A percentile compares a stretch with the other conserved stretches of the same genome.
These are phyloP conservation scores for Heliothis virescens DNA, from an alignment of 1,140 invertebrate species.

Conservation along the genomic window DNA sequence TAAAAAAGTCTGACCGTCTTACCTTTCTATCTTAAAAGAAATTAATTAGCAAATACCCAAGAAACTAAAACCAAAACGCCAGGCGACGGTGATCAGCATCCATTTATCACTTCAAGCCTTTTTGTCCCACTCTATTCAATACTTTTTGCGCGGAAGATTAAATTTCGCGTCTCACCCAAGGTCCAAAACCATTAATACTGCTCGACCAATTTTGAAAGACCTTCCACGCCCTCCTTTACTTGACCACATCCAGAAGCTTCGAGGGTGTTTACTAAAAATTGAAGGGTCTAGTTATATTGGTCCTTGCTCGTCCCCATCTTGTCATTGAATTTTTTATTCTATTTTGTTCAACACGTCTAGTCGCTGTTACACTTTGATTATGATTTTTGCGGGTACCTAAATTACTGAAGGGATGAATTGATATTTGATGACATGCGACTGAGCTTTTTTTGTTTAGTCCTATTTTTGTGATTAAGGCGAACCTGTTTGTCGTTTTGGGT, in stretches of 20 bases:
- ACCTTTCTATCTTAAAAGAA: conserved; percentile 10
- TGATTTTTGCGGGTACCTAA: conserved; percentile 74
- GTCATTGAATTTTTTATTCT: conserved; percentile 69
- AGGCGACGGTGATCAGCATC: conserved; percentile 70
- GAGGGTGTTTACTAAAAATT: conserved; percentile 48
- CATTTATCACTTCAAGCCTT: conserved; percentile 80
- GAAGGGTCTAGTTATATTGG: conserved; percentile 63
- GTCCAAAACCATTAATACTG: conserved; percentile 79
- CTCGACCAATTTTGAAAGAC: conserved; percentile 62
- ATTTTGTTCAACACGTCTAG: conserved; percentile 75
- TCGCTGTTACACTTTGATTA: conserved; percentile 76
- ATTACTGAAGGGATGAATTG: conserved; percentile 72
- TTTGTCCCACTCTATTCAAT: conserved; percentile 80
- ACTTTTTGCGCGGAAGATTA: conserved; percentile 83
- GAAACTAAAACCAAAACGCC: conserved; percentile 57
- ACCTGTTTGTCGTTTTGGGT: background rate
- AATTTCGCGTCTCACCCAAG: conserved; percentile 76
- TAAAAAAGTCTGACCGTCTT: background rate
- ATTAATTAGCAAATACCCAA: conserved; percentile 50
- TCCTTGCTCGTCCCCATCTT: conserved; percentile 59
- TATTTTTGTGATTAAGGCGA: background rate
- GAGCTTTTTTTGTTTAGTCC: conserved; percentile 36
- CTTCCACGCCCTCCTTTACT: conserved; percentile 46
- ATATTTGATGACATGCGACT: conserved; percentile 66
- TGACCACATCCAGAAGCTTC: background rate